These are phyloP conservation scores for Eristalis tenax DNA, from an alignment of 2,888 invertebrate species.

Conservation along the genomic window DNA sequence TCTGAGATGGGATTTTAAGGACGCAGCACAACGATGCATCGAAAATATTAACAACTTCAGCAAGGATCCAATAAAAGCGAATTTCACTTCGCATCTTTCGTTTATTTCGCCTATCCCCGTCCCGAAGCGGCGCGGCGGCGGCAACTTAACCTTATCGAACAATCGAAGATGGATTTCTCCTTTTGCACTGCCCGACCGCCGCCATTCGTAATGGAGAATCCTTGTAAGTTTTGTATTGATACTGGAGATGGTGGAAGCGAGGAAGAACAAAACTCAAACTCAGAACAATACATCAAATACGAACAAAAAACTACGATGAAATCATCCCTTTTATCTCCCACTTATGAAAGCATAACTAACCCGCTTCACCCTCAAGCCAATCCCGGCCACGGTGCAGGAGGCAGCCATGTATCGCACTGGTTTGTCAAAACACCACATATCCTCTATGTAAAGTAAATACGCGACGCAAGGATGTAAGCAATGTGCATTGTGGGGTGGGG, in stretches of 20 bases:
- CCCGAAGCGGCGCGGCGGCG: neutral
- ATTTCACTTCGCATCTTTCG: neutral
- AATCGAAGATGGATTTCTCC: neutral
- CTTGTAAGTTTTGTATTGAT: neutral
- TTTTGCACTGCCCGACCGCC: no score
- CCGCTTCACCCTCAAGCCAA: constrained; percentile 45
- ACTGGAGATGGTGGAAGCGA: neutral
- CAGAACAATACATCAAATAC: constrained; percentile 44
- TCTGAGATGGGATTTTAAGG: constrained; percentile 52
- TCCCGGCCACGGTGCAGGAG: constrained; percentile 34
- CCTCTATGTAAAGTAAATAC: constrained; percentile 52
- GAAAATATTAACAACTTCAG: constrained; percentile 52
- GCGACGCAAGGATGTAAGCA: constrained; percentile 29
- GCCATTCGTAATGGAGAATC: neutral
- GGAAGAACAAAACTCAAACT: neutral
- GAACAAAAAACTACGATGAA: constrained; percentile 44
- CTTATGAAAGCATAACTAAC: constrained; percentile 25
- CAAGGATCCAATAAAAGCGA: constrained; percentile 28
- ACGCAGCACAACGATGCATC: constrained; percentile 49
- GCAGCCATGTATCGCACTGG: constrained; percentile 42
- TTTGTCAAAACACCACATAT: constrained; percentile 64
- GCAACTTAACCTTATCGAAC: neutral
- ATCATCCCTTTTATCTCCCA: constrained; percentile 67
- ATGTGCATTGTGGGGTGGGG: constrained; percentile 48
- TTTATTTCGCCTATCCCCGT: neutral